A percentile compares a stretch with the other conserved stretches of the same genome.
phyloP scores from a whole-genome alignment of 2,888 invertebrate genomes.

The Homarus gammarus region DNA sequence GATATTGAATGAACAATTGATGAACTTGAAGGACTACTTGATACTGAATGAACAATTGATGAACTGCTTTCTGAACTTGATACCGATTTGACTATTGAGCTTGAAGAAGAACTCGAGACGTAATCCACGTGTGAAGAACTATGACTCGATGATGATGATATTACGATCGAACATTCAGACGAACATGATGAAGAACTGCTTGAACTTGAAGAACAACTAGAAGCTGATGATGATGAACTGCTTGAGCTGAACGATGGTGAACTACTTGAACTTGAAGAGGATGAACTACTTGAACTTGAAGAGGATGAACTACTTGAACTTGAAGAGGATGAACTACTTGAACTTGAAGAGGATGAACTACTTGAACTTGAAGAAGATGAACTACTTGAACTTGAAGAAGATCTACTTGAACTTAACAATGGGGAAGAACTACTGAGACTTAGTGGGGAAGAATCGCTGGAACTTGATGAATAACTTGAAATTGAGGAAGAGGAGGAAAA shows the following conservation, averaged over 20 bases:
- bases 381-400: not conserved
- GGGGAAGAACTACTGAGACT: not conserved
- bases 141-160: too few species aligned
- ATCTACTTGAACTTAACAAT: not conserved
- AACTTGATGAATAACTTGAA: constrained; percentile 28
- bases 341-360: constrained; percentile 23
- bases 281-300: constrained; percentile 11
- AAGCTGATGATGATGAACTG: constrained; percentile 1
- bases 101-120: not conserved
- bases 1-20: too few species aligned
- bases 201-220: constrained; percentile 1
- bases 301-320: constrained; percentile 17
- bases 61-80: too few species aligned
- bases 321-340: constrained; percentile 26
- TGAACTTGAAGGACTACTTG: not conserved
- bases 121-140: too few species aligned
- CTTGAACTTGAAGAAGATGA: not conserved
- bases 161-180: too few species aligned
- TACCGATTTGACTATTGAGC: not conserved
- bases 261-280: not conserved
- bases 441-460: not conserved
- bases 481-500: not conserved
- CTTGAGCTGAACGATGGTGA: constrained; percentile 14
- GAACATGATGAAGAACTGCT: not conserved
- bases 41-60: not conserved